A percentile compares a stretch with the other conserved stretches of the same genome.
phyloP scores from a whole-genome alignment of 2,113 vertebrate genomes.

The Hippocampus guttulatus region DNA sequence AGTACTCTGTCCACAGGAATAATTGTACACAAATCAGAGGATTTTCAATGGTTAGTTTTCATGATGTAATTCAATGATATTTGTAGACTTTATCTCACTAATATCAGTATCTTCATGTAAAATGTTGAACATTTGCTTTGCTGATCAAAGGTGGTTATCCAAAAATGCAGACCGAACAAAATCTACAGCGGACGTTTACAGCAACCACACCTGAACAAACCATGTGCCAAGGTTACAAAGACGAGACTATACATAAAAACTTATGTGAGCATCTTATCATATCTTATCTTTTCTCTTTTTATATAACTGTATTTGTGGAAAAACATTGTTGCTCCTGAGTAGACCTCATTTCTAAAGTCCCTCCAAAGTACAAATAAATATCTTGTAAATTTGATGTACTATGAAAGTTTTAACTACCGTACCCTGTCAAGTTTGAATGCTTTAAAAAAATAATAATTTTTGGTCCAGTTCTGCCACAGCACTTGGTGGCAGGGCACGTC shows the following conservation, averaged over 20 bases:
- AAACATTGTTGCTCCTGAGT: neutral
- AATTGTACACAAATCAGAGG: neutral
- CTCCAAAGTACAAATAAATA: no score
- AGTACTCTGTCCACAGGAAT: neutral
- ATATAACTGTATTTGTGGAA: neutral
- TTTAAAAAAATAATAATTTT: no score
- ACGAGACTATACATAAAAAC: neutral
- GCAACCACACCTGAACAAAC: neutral
- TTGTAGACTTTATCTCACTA: neutral
- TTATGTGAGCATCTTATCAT: neutral
- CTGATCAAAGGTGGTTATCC: neutral
- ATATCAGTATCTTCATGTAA: neutral
- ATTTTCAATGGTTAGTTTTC: neutral
- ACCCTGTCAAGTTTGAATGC: no score
- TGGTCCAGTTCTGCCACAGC: no score
- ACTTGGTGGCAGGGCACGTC: no score
- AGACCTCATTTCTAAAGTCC: no score
- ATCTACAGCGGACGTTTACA: neutral
- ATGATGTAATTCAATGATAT: neutral
- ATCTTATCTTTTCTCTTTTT: no score
- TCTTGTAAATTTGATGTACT: no score
- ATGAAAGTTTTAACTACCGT: no score
- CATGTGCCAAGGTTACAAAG: neutral
- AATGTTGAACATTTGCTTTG: neutral
- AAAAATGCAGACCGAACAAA: neutral